Base-by-base conservation (phyloP, 30 jellyfish, hydroid and myxozoan species). In the Hydractinia symbiolongicarpus region DNA sequence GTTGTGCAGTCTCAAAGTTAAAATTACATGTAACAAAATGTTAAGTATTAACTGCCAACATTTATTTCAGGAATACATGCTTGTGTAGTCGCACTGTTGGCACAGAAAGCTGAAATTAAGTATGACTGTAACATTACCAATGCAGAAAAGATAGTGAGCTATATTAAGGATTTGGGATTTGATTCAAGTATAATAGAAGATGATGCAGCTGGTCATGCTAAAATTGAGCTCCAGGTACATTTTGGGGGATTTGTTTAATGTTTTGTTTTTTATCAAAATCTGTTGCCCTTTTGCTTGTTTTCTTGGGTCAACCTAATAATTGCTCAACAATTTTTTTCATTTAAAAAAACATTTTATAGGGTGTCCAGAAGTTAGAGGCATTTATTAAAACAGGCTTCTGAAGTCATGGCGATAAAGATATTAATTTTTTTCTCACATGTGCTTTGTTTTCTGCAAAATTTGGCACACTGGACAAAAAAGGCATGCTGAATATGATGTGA, bases 101-200 rank as follows among this genome's bases (percentile, higher is more conserved):
- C 98, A 6, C 98, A 93, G 84, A 93, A 93, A 74, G 96, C 96
- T n/a, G 98, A 93, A 87, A 87, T 93, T 53, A 79, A 76, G 56
- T 93, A 93, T 66, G 91, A 85, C 81, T 79, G 77, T 55, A 56
- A 89, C n/a, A 49, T 79, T 15, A 83, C 89, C 5, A 74, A 64
- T 54, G 87, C 93, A 4, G 85, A 71, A 21, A 83, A 70, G 6
- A 83, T 93, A 62, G 95, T 87, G 10, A 57, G 78, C 58, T 83
- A 83, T 66, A 81, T 93, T 5, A 79, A 89, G 14, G 86, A 82
- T n/a, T 30, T 87, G 52, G 98, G 98, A 1, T 93, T 70, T 56
- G 95, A 87, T 53, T 84, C 95, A 11, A 52, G 84, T 19, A 79
- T 93, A 53, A 53, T 93, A 10, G 96, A 93, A 82, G 98, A 93